These are phyloP conservation scores for Eucriotettix oculatus DNA, from an alignment of 2,888 invertebrate species.

Conservation along the genomic window DNA sequence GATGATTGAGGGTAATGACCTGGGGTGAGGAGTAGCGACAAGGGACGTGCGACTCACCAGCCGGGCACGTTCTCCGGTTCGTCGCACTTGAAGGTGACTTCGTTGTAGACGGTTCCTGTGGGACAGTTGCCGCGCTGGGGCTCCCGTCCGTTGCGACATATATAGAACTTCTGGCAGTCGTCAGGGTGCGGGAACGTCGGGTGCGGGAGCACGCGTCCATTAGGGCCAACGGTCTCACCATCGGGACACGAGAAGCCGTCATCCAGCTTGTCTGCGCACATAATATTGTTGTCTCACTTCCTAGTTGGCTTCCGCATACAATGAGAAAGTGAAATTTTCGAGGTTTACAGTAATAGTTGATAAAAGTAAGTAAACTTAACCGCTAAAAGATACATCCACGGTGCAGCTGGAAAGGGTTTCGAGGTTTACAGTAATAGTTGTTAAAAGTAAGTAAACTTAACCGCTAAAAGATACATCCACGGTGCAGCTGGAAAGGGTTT, in stretches of 20 bases:
- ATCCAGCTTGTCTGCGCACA: conserved; percentile 40
- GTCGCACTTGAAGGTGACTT: conserved; percentile 58
- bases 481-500: no score
- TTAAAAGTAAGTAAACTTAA: no score
- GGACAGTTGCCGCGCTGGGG: conserved; percentile 62
- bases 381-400: no score
- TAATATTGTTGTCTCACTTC: no score
- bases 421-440: no score
- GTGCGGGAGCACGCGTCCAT: conserved; percentile 52
- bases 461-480: no score
- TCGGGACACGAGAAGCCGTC: conserved; percentile 65
- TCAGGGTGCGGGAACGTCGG: conserved; percentile 64
- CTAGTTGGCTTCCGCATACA: no score
- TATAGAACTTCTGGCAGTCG: conserved; percentile 70
- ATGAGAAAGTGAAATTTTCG: no score
- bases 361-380: no score
- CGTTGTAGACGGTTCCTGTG: conserved; percentile 59
- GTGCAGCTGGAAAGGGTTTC: no score
- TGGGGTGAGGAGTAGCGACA: not conserved
- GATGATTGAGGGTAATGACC: not conserved
- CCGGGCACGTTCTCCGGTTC: conserved; percentile 58
- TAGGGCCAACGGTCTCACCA: conserved; percentile 45
- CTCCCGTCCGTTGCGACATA: conserved; percentile 57
- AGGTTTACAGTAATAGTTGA: no score
- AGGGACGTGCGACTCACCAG: conserved; percentile 38